A percentile compares a stretch with the other conserved stretches of the same genome.
Evolutionary conservation across 2,888 invertebrate genomes (phyloP).

Genomic region (Aphidoletes aphidimyza): DNA sequence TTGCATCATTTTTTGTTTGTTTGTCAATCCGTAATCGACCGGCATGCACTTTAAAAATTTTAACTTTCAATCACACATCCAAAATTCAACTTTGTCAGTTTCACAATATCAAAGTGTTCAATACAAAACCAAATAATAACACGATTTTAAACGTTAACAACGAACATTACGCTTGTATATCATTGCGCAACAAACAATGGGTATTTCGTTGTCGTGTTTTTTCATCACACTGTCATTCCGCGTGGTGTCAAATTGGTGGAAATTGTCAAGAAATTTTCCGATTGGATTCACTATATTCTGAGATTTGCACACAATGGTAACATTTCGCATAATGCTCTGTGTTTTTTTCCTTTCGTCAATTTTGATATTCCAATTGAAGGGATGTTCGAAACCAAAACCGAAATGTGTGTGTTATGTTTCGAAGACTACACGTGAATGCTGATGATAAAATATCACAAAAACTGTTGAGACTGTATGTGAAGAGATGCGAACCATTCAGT

Average conservation of each 20-base stretch:
- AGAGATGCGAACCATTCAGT: not conserved
- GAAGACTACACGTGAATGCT: slow-evolving; percentile 50
- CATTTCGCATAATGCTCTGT: not conserved
- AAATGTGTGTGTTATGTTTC: not conserved
- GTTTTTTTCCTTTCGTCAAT: no score
- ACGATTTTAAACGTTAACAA: slow-evolving; percentile 43
- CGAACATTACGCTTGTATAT: not conserved
- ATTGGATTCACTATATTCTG: not conserved
- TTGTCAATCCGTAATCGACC: no score
- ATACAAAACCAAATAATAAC: not conserved
- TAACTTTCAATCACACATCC: no score
- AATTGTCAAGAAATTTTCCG: not conserved
- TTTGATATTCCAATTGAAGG: no score
- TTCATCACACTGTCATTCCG: no score
- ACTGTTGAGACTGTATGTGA: not conserved
- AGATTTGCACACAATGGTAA: not conserved
- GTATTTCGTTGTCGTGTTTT: not conserved
- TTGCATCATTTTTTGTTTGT: not conserved
- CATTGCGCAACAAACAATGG: not conserved
- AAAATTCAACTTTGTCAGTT: no score
- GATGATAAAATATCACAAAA: not conserved
- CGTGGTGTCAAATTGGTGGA: no score
- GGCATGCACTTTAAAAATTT: no score
- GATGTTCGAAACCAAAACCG: not conserved
- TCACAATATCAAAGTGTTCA: no score